Evolutionary conservation across 2,888 invertebrate species (phyloP), one percentile per base, ranked within the genome.

Genomic region (Campoplex nolae): DNA sequence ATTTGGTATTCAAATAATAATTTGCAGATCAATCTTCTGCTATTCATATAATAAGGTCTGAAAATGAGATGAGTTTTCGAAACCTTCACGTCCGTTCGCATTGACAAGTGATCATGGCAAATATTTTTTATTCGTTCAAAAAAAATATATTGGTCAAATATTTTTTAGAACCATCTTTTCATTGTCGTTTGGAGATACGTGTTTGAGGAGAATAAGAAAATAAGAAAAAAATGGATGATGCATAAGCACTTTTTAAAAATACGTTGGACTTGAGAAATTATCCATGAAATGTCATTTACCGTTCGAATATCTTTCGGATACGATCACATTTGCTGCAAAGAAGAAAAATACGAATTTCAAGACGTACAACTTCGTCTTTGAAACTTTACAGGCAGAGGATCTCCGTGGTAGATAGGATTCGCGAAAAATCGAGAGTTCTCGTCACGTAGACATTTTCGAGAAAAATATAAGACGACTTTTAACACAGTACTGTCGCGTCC

Each of bases 381-480:
- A 84, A 70, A 76, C 76, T 85, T 77, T 42, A 54, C 23, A 65
- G 67, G 28, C 1, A 23, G 77, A 65, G 45, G 73, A 84, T 73
- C 67, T 67, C 32, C 70, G 77, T n/a, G 70, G 71, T 23, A 75
- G 85, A 84, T 88, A 45, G 84, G 83, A 88, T 89, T 87, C 78
- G 68, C 42, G 83, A 83, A 80, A 84, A 88, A 89, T 91, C 88
- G 74, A n/a, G 82, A 65, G 71, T 90, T 81, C 90, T 88, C 73
- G 88, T 91, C 91, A 90, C 90, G 91, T 90, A 71, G 89, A 67
- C 87, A 48, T 86, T 88, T 86, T 83, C 86, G 87, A 76, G 82
- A 79, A 76, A 85, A 86, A 87, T 88, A 88, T 89, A 88, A 89
- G 88, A 84, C 83, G 85, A 88, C 89, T 88, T 87, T 88, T 88